Percentiles rank a stretch among this genome's conserved stretches.
phyloP scores from a whole-genome alignment of 2,113 vertebrate genomes.

The Geococcyx californianus region DNA sequence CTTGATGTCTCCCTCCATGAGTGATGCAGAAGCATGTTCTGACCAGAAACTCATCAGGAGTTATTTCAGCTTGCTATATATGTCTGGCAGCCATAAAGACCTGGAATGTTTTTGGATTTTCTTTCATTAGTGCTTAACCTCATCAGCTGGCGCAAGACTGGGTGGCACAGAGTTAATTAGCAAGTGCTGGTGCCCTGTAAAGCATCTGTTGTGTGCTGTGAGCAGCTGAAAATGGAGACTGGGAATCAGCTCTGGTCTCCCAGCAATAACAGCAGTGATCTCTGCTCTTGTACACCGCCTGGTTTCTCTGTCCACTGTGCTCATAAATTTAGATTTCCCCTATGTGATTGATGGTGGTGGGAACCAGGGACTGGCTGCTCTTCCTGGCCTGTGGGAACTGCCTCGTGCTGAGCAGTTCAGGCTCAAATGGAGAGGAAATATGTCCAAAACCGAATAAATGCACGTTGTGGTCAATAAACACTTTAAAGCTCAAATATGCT shows the following conservation, averaged over 20 bases:
- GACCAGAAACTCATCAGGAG: background rate
- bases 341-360: fast-evolving
- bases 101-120: background rate
- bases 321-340: background rate
- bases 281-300: background rate
- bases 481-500: background rate
- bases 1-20: background rate
- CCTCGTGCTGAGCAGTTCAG: background rate
- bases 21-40: fast-evolving
- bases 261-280: background rate
- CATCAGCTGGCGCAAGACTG: background rate
- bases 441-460: background rate
- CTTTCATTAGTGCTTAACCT: background rate
- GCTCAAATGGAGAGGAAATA: background rate
- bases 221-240: background rate
- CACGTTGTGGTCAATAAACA: background rate
- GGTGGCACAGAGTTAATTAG: background rate
- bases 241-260: background rate
- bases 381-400: background rate
- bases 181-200: background rate
- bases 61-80: background rate
- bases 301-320: background rate
- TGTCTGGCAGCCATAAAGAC: background rate
- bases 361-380: background rate
- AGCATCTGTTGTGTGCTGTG: background rate